A percentile compares a stretch with the other conserved stretches of the same genome.
Evolutionary conservation across 2,888 invertebrate species (phyloP).

Genomic region (Philopedon plagiatum): DNA sequence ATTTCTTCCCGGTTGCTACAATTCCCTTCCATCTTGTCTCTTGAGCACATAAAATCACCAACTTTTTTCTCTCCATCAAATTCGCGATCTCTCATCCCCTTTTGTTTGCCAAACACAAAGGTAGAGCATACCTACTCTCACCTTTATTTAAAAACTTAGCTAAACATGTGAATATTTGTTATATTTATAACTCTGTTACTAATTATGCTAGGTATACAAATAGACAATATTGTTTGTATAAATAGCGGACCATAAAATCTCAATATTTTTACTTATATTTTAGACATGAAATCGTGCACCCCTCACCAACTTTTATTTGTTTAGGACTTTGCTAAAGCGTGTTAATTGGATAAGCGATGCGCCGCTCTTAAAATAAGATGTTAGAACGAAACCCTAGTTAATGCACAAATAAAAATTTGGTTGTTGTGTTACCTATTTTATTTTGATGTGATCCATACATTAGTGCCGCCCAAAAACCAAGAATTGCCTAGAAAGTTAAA

Average conservation of each 20-base stretch:
- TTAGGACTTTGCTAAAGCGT: constrained; percentile 13
- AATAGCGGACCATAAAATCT: background rate
- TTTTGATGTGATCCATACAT: constrained; percentile 53
- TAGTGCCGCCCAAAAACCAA: constrained; percentile 52
- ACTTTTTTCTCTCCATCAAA: too few relatives aligned
- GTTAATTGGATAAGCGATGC: constrained; percentile 18
- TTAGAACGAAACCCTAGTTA: constrained; percentile 27
- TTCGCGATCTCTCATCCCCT: too few relatives aligned
- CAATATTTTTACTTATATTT: background rate
- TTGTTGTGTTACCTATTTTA: constrained; percentile 50
- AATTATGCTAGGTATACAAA: background rate
- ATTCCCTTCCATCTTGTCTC: too few relatives aligned
- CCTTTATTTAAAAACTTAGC: too few relatives aligned
- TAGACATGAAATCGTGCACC: constrained; percentile 1
- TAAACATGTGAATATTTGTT: too few relatives aligned
- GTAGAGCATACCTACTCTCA: too few relatives aligned
- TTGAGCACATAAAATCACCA: too few relatives aligned
- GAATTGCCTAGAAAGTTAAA: constrained; percentile 50
- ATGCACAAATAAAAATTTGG: constrained; percentile 8
- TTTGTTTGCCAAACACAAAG: too few relatives aligned
- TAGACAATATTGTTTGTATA: background rate
- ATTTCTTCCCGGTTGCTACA: too few relatives aligned
- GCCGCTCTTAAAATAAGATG: background rate
- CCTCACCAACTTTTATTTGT: constrained; percentile 7
- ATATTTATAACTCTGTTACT: background rate